Conservation (phyloP, 2,797 vertebrate species). For the Sus cebifrons region DNA sequence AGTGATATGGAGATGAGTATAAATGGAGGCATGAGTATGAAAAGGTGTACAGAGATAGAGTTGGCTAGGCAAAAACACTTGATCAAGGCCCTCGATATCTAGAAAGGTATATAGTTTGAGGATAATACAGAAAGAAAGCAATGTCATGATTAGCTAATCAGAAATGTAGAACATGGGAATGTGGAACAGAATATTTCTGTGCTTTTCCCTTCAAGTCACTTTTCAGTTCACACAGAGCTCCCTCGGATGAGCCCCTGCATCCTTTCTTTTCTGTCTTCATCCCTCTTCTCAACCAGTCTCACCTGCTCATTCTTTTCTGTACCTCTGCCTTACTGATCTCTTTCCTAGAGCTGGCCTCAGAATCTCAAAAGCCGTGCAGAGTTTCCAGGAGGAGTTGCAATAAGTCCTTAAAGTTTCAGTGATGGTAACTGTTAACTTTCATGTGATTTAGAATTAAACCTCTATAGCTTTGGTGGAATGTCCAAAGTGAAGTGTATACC, state of each 20-base stretch:
- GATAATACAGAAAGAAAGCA: not conserved
- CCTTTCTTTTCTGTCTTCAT: not conserved
- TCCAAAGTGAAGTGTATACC: not conserved
- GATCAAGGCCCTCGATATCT: not conserved
- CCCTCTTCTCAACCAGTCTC: not conserved
- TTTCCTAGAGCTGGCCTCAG: not conserved
- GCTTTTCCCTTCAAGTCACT: not conserved
- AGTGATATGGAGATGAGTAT: not conserved
- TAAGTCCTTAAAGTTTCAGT: not conserved
- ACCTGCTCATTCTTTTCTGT: not conserved
- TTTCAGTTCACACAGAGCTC: not conserved
- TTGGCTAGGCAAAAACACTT: not conserved
- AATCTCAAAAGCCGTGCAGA: not conserved
- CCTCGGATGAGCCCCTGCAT: not conserved
- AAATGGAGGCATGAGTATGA: not conserved
- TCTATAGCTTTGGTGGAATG: not conserved
- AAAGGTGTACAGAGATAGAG: not conserved
- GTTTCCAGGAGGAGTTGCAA: not conserved
- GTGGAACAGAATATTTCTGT: not conserved
- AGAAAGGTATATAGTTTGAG: not conserved
- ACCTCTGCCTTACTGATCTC: not conserved
- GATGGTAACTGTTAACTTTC: not conserved
- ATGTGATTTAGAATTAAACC: not conserved
- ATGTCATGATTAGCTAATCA: not conserved
- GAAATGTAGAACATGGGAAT: not conserved